Conservation (phyloP, 2,113 vertebrate species). For the Daphoenositta chrysoptera region DNA sequence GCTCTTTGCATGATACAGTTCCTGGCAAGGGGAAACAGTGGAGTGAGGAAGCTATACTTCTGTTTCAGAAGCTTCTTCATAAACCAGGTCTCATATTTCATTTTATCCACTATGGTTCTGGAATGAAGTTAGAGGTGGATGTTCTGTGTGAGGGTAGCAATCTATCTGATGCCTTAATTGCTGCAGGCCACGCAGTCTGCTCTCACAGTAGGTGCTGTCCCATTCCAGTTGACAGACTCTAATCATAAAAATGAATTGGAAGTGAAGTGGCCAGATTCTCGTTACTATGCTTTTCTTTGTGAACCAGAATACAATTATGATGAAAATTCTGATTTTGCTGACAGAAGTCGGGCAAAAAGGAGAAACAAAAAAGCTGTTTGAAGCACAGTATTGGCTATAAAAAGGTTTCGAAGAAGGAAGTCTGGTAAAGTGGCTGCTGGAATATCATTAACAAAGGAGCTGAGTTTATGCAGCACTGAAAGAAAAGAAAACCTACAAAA, state of each 20-base stretch:
- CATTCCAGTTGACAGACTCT: background rate
- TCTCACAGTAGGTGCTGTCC: background rate
- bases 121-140: conserved; percentile 62
- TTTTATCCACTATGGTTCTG: conserved; percentile 59
- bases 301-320: background rate
- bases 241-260: background rate
- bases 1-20: conserved; percentile 71
- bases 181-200: conserved; percentile 42
- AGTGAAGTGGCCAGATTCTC: background rate
- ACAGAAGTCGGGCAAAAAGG: background rate
- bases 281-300: background rate
- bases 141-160: background rate
- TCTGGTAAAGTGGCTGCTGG: background rate
- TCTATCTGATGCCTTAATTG: conserved; percentile 53
- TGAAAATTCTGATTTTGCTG: background rate
- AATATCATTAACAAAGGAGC: background rate
- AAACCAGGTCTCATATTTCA: conserved; percentile 73
- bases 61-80: conserved; percentile 75
- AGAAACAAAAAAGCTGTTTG: background rate
- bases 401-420: background rate
- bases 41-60: conserved; percentile 72
- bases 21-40: conserved; percentile 72
- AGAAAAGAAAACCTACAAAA: background rate
- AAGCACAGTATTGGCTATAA: background rate
- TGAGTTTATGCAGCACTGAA: background rate